Conservation (phyloP, 2,113 vertebrate species). For the Orycteropus afer region DNA sequence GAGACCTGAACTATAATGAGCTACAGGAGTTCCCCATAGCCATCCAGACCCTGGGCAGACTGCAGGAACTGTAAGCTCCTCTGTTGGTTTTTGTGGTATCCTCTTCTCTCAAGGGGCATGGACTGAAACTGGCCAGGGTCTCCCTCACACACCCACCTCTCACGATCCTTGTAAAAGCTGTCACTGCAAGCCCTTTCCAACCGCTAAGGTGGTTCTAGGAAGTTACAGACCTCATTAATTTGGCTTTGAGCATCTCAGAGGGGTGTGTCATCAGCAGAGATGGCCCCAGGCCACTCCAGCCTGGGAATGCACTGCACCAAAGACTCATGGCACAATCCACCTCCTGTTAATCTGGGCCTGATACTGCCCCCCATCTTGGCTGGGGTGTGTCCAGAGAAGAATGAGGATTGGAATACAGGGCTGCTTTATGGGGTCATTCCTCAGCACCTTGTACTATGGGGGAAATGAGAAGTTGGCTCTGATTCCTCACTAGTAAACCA, state of each 20-base stretch:
- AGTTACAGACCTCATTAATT: conserved; percentile 17
- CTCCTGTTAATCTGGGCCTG: neutral
- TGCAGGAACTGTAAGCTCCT: conserved; percentile 96
- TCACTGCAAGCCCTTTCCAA: neutral
- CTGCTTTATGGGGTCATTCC: neutral
- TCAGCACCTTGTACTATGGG: neutral
- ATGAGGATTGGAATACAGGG: neutral
- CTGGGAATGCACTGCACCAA: neutral
- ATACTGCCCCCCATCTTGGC: neutral
- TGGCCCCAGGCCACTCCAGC: neutral
- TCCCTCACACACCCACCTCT: neutral
- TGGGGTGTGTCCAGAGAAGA: neutral
- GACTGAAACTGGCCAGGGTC: neutral
- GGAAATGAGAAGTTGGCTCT: neutral
- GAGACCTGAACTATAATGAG: conserved; percentile 96
- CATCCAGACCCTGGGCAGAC: conserved; percentile 93
- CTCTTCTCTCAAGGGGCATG: neutral
- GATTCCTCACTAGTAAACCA: neutral
- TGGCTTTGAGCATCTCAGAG: neutral
- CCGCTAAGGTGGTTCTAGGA: neutral
- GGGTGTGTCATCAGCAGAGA: neutral
- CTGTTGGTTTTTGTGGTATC: conserved; percentile 38
- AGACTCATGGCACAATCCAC: neutral
- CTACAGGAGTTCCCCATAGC: conserved; percentile 95
- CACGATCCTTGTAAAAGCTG: neutral